Percentiles rank a stretch among this genome's conserved stretches.
These are phyloP conservation scores for Tylochromis polylepis DNA, from an alignment of 2,113 vertebrate genomes.

Conservation along the genomic window DNA sequence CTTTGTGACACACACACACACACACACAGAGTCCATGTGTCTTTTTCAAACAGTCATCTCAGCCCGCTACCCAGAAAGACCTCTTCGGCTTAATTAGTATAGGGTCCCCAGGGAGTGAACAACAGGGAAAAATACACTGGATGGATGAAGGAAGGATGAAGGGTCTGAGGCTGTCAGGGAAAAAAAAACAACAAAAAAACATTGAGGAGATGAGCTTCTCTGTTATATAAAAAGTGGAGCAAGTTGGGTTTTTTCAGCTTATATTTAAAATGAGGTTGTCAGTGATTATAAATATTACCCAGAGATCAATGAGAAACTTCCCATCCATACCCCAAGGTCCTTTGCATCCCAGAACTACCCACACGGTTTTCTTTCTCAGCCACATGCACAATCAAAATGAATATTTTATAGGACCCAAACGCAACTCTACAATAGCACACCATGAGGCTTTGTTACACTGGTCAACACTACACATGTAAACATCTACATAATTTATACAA, in stretches of 20 bases:
- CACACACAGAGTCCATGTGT: neutral
- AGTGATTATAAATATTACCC: neutral
- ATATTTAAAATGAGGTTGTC: neutral
- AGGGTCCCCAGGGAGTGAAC: constrained; percentile 48
- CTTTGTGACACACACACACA: constrained; percentile 33
- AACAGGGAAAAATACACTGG: constrained; percentile 39
- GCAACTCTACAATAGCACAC: constrained; percentile 17
- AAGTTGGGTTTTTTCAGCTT: neutral
- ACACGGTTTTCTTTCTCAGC: constrained; percentile 40
- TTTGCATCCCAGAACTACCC: constrained; percentile 22
- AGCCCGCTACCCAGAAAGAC: constrained; percentile 38
- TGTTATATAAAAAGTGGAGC: neutral
- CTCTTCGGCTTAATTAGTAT: constrained; percentile 73
- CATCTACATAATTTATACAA: constrained; percentile 15
- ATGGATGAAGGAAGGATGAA: constrained; percentile 33
- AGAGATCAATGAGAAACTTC: neutral
- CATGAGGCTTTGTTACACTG: neutral
- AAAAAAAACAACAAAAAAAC: neutral
- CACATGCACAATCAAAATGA: constrained; percentile 37
- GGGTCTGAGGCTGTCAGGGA: constrained; percentile 7
- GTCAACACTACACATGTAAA: neutral
- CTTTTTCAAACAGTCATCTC: constrained; percentile 43
- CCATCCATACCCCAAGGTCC: constrained; percentile 8
- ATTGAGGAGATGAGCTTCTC: neutral
- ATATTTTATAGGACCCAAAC: constrained; percentile 63